Evolutionary conservation across 92 coral and sea anemone genomes (phyloP), one percentile per base, ranked within the genome.

Genomic region (Zoanthus gigantus): DNA sequence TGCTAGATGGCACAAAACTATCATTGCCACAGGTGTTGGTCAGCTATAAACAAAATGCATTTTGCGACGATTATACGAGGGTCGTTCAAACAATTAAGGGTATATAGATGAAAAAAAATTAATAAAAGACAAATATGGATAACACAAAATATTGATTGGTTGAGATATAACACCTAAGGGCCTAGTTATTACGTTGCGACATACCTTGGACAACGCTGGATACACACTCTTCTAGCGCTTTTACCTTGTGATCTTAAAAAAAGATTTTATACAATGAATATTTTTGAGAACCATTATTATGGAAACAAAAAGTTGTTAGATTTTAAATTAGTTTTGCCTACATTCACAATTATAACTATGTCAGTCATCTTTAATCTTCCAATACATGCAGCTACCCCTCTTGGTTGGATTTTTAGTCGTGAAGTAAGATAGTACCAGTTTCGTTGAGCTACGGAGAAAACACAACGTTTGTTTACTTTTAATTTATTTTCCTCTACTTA

Each of bases 1-100:
- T 73, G 77, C 77, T 45, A 16, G 77, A 73, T 73, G 57, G 52
- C 77, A 73, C 30, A 46, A 46, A 73, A 44, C 48, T 73, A 73
- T 73, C 57, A 46, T 46, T 44, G 52, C 56, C 77, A 73, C 53
- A 73, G 30, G 30, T 73, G 57, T 44, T 73, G 28, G 52, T 73
- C 18, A 73, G 30, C 77, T 73, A 73, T 73, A 42, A 73, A 73
- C 77, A 44, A 73, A 73, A 73, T 73, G 77, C 77, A 73, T 73
- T 73, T 72, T 72, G 47, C 15, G 29, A 15, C 48, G 53, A 46
- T 73, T 73, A 17, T 32, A 32, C 17, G 76, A 71, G 47, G 47
- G 47, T 31, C n/a, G 44, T 68, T 17, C 34, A 68, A 68, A 31
- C 34, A 68, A 31, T 23, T 31, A 68, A 31, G 73, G 73, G 44